A percentile compares a stretch with the other conserved stretches of the same genome.
phyloP scores from a whole-genome alignment of 2,888 invertebrate species.

The Athripsodes cinereus region DNA sequence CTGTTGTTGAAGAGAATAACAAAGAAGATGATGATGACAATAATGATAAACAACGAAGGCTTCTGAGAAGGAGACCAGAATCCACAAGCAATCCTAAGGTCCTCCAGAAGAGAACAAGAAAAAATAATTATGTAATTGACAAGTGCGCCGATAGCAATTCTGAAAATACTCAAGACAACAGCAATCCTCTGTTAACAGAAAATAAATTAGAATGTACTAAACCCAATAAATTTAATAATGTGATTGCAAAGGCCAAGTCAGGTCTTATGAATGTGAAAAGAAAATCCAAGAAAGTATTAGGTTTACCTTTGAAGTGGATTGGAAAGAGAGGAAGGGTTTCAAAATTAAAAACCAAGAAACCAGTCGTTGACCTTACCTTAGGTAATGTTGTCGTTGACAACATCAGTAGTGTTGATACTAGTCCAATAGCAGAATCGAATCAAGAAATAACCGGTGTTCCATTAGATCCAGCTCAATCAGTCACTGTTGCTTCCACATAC shows the following conservation, averaged over 20 bases:
- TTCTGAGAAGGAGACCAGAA: slow-evolving; percentile 17
- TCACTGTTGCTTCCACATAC: no score
- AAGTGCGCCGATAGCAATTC: neutral
- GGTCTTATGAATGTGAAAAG: slow-evolving; percentile 1
- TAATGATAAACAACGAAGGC: slow-evolving; percentile 17
- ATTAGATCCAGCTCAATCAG: no score
- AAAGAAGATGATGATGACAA: slow-evolving; percentile 12
- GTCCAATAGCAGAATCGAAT: no score
- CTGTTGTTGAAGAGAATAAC: slow-evolving; percentile 22
- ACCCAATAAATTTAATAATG: neutral
- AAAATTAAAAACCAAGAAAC: neutral
- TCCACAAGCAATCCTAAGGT: neutral
- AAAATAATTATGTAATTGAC: slow-evolving; percentile 9
- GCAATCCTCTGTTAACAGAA: neutral
- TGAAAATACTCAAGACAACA: slow-evolving; percentile 1
- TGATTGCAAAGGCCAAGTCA: neutral
- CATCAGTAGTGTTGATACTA: neutral
- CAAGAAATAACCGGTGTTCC: no score
- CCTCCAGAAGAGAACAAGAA: neutral
- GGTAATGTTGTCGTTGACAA: neutral
- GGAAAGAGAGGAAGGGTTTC: slow-evolving; percentile 15
- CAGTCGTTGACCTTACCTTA: no score
- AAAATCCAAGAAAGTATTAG: slow-evolving; percentile 6
- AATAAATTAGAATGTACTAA: neutral
- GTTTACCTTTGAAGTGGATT: slow-evolving; percentile 23